These are phyloP conservation scores for Eulithis prunata DNA, from an alignment of 2,888 invertebrate genomes.

Conservation along the genomic window DNA sequence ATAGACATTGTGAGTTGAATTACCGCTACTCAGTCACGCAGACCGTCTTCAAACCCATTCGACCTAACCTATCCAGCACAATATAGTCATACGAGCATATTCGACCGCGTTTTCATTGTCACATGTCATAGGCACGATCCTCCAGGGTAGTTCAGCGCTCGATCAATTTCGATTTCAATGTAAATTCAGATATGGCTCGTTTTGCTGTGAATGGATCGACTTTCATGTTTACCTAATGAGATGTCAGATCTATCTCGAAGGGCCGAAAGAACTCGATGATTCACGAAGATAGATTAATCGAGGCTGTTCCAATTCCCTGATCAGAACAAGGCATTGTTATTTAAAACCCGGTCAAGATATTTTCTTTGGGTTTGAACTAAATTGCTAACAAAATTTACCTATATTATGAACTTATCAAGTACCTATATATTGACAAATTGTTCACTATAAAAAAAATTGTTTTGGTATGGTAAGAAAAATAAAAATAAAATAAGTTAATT, in stretches of 20 bases:
- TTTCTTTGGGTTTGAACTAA: too few relatives aligned
- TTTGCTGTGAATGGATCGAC: slow-evolving; percentile 32
- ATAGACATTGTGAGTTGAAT: slow-evolving; percentile 32
- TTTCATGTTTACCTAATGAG: slow-evolving; percentile 34
- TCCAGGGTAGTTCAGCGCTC: slow-evolving; percentile 23
- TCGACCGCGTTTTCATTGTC: slow-evolving; percentile 34
- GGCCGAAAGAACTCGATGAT: slow-evolving; percentile 17
- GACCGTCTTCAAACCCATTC: slow-evolving; percentile 38
- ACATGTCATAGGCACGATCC: slow-evolving; percentile 32
- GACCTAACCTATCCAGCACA: slow-evolving; percentile 22
- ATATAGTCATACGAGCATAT: slow-evolving; percentile 11
- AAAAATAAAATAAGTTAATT: too few relatives aligned
- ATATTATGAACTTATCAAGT: too few relatives aligned
- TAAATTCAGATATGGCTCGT: slow-evolving; percentile 33
- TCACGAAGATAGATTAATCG: slow-evolving; percentile 21
- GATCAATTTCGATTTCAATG: slow-evolving; percentile 32
- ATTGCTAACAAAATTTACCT: too few relatives aligned
- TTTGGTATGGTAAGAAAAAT: too few relatives aligned
- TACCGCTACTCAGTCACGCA: slow-evolving; percentile 38
- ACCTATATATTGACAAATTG: too few relatives aligned
- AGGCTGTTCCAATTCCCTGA: slow-evolving; percentile 9
- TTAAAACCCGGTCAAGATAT: too few relatives aligned
- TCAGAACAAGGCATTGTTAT: too few relatives aligned
- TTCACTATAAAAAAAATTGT: too few relatives aligned
- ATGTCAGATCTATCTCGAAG: slow-evolving; percentile 21